phyloP scores from a whole-genome alignment of 2,888 invertebrate species.

The Acanthoscelides obtectus region DNA sequence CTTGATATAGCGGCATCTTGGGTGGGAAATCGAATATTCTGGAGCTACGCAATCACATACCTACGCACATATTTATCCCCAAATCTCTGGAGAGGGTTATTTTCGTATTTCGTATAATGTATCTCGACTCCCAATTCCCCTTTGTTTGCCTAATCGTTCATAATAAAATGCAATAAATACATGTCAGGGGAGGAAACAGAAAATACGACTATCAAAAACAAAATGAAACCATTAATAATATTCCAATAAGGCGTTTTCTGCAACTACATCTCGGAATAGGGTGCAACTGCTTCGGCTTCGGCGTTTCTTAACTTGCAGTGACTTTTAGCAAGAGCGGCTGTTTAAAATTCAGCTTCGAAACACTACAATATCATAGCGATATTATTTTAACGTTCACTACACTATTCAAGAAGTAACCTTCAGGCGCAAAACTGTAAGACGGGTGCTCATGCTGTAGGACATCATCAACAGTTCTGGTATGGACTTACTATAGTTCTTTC shows the following conservation, averaged over 20 bases:
- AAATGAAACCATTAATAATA: neutral
- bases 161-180: neutral
- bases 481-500: too few species aligned
- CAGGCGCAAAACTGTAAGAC: too few species aligned
- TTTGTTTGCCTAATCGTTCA: neutral
- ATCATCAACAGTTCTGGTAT: too few species aligned
- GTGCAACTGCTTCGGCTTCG: neutral
- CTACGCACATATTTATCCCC: neutral
- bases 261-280: neutral
- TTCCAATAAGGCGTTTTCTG: neutral
- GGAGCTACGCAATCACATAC: neutral
- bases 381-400: too few species aligned
- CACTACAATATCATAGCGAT: too few species aligned
- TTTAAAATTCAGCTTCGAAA: too few species aligned
- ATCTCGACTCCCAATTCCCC: neutral
- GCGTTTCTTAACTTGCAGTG: too few species aligned
- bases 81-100: neutral
- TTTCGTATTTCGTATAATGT: neutral
- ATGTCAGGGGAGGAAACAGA: neutral
- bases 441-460: too few species aligned
- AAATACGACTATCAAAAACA: neutral
- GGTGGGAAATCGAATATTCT: neutral
- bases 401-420: too few species aligned
- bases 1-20: too few species aligned
- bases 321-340: too few species aligned